Base-by-base conservation (phyloP, 2,113 vertebrate species). In the Campylomormyrus tamandua region DNA sequence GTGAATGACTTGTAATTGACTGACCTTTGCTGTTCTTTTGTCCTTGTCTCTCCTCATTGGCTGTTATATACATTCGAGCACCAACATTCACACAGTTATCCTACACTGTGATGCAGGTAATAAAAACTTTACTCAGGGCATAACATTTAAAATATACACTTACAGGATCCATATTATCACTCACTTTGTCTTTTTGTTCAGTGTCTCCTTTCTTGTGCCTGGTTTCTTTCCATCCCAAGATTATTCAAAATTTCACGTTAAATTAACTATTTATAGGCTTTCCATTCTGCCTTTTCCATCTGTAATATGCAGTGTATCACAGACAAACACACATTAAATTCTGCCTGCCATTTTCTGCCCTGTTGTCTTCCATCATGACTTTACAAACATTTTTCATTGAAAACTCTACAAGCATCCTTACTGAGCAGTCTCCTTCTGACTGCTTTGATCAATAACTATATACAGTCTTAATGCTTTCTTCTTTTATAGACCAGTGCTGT, bases 381-480 rank as follows among this genome's bases (percentile, higher is more conserved):
- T 74, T 46, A 45, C 35, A 49, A 70, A 70, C 0, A 3, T 31
- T 31, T 31, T 70, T 70, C 66, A 11, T 35, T 70, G 10, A 13
- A 49, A 49, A 49, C 49, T 13, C 49, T 49, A 49, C 49, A 49
- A 49, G 11, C 49, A 49, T 49, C 49, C 2, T 49, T 49, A 49
- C 49, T 4, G 49, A 49, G 11, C 49, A 49, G 49, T 49, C 49
- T 49, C 11, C 10, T 49, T 49, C 49, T 53, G 50, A 17, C 66
- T 70, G 66, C 27, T 31, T 31, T 27, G 66, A 70, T 27, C n/a
- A 24, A 17, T 10, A 90, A 90, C 31, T 77, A 87, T 74, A 21
- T 87, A 52, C 48, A 90, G 27, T 87, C 62, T 52, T 77, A 66
- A 31, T 62, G 56, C n/a, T n/a, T 56, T 70, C n/a, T 87, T 87